Base-by-base conservation (phyloP, 2,113 vertebrate species). In the Pimephales promelas region DNA sequence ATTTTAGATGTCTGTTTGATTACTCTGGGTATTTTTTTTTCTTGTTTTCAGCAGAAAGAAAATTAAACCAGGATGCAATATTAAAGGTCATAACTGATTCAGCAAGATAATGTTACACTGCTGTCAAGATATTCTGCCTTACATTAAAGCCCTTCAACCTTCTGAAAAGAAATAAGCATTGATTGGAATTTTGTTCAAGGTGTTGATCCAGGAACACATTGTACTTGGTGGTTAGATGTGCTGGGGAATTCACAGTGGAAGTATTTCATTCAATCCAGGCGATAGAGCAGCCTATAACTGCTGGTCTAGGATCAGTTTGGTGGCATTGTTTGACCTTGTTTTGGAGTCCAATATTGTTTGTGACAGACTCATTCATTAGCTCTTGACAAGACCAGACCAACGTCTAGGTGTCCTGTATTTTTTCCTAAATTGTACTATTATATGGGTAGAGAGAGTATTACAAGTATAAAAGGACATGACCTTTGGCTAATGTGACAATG, bases 321-420 rank as follows among this genome's bases (percentile, higher is more conserved):
- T 20, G 24, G 16, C 45, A 74, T 74, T 52, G 24, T 52, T 59
- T 56, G 86, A 91, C 90, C 79, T 87, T 86, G 82, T 82, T 89
- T 90, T 85, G 87, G 87, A 86, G 87, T 88, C 87, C 89, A 86
- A 82, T 88, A 85, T 91, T 76, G 26, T 14, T 1, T 52, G 72
- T 74, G 72, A 52, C 61, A 64, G 24, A 79, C 18, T 43, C 40
- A 24, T 82, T 87, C 81, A 87, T 89, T 88, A 92, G 34, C 4
- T 47, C 43, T 43, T 47, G 24, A 47, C 45, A 18, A 64, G 40
- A 62, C 56, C 24, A 47, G 40, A 26, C 20, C 28, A 43, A 11
- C 24, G 8, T 45, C 22, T 26, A 31, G 59, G 14, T 28, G 24
- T 64, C 5, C 57, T 45, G 24, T 62, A 62, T 62, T 64, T 47